Evolutionary conservation across 2,888 invertebrate species (phyloP).

Genomic region (Blastobasis adustella): DNA sequence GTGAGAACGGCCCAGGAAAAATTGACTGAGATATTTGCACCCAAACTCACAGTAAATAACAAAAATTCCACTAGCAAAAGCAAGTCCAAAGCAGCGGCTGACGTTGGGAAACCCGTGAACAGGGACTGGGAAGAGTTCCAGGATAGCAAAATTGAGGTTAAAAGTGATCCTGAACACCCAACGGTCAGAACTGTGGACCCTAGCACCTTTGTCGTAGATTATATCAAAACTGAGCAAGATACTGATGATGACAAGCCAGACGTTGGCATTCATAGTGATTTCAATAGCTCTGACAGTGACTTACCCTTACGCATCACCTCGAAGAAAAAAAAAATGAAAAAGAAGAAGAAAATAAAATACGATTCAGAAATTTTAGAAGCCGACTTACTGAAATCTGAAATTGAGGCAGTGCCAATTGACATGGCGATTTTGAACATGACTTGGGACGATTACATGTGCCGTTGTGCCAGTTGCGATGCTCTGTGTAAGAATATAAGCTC

Average conservation of each 20-base stretch:
- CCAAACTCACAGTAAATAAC: constrained; percentile 19
- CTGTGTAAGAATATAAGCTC: constrained; percentile 52
- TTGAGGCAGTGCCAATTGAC: constrained; percentile 16
- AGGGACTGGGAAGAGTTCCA: constrained; percentile 51
- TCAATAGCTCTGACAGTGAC: constrained; percentile 48
- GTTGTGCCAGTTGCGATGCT: constrained; percentile 57
- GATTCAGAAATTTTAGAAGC: constrained; percentile 3
- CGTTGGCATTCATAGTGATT: constrained; percentile 18
- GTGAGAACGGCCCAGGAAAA: constrained; percentile 52
- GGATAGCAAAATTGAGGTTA: constrained; percentile 36
- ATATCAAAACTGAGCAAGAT: constrained; percentile 37
- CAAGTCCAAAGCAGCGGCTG: constrained; percentile 14
- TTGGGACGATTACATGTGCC: constrained; percentile 57
- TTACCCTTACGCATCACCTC: constrained; percentile 34
- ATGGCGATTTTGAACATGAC: constrained; percentile 25
- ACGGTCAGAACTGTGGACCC: constrained; percentile 26
- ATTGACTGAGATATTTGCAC: constrained; percentile 33
- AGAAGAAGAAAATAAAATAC: constrained; percentile 15
- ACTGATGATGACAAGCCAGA: constrained; percentile 27
- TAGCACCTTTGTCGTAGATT: constrained; percentile 23
- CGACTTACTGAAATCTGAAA: constrained; percentile 8
- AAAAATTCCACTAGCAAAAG: constrained; percentile 7
- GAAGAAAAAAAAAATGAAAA: constrained; percentile 36
- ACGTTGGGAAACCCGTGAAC: constrained; percentile 45
- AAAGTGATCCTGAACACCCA: constrained; percentile 13